Conservation (phyloP, 2,113 vertebrate species). For the Alectura lathami region DNA sequence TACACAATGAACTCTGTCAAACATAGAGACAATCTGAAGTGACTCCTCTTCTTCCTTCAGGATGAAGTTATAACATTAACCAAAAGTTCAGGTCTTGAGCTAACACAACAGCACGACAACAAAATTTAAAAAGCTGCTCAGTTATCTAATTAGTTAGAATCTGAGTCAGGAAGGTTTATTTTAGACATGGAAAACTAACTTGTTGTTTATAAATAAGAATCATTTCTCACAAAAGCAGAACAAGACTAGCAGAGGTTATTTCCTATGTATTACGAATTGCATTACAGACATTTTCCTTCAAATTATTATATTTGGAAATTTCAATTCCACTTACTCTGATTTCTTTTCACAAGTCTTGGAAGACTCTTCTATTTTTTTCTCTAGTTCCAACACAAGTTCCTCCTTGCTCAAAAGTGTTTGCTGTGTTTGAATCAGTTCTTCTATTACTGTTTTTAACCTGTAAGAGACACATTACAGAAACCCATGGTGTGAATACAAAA, state of each 20-base stretch:
- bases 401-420: conserved; percentile 90
- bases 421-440: conserved; percentile 89
- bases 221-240: not conserved
- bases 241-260: not conserved
- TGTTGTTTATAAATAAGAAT: not conserved
- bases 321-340: conserved; percentile 85
- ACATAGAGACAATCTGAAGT: not conserved
- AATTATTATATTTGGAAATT: not conserved
- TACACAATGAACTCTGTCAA: not conserved
- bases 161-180: not conserved
- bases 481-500: not conserved
- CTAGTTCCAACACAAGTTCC: conserved; percentile 85
- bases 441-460: conserved; percentile 89
- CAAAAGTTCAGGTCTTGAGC: not conserved
- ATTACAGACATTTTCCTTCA: not conserved
- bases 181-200: not conserved
- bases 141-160: not conserved
- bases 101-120: not conserved
- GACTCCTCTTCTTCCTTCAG: not conserved
- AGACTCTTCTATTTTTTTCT: conserved; percentile 89
- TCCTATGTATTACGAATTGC: not conserved
- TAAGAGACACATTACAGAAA: conserved; percentile 43
- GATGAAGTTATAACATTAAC: not conserved
- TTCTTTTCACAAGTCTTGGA: conserved; percentile 85
- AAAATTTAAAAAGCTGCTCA: not conserved